phyloP scores from a whole-genome alignment of 2,888 invertebrate species.

The Diogma glabrata region DNA sequence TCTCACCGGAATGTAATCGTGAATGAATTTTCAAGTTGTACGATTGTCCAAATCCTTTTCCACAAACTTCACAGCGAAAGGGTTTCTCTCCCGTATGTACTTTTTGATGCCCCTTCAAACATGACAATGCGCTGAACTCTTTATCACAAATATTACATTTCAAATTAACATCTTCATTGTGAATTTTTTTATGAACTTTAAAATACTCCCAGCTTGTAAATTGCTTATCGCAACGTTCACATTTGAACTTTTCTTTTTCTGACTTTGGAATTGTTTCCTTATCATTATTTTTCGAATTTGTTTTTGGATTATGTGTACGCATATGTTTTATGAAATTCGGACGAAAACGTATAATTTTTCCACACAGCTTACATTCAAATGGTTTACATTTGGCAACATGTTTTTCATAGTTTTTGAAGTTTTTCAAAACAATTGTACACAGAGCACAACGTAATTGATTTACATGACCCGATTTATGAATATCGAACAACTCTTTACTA shows the following conservation, averaged over 20 bases:
- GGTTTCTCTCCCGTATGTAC: constrained; percentile 35
- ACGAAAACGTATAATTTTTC: constrained; percentile 35
- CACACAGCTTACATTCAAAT: constrained; percentile 36
- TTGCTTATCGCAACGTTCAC: constrained; percentile 43
- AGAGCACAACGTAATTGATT: constrained; percentile 37
- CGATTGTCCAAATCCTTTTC: constrained; percentile 36
- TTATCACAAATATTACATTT: constrained; percentile 44
- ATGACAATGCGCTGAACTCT: constrained; percentile 37
- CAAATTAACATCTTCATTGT: constrained; percentile 42
- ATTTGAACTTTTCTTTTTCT: constrained; percentile 40
- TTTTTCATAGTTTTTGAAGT: constrained; percentile 36
- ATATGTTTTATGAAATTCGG: constrained; percentile 37
- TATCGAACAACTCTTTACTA: constrained; percentile 24
- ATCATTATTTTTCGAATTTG: constrained; percentile 16
- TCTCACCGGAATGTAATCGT: constrained; percentile 35
- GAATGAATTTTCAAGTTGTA: constrained; percentile 36
- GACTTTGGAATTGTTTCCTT: constrained; percentile 19
- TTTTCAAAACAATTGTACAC: constrained; percentile 36
- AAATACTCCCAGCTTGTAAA: constrained; percentile 44
- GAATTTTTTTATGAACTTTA: constrained; percentile 46
- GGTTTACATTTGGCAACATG: constrained; percentile 36
- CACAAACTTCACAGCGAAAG: constrained; percentile 34
- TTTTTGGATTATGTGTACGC: constrained; percentile 36
- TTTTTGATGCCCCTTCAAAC: constrained; percentile 34
- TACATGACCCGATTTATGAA: constrained; percentile 34